phyloP scores from a whole-genome alignment of 2,113 vertebrate genomes.

The Prietella phreatophila region DNA sequence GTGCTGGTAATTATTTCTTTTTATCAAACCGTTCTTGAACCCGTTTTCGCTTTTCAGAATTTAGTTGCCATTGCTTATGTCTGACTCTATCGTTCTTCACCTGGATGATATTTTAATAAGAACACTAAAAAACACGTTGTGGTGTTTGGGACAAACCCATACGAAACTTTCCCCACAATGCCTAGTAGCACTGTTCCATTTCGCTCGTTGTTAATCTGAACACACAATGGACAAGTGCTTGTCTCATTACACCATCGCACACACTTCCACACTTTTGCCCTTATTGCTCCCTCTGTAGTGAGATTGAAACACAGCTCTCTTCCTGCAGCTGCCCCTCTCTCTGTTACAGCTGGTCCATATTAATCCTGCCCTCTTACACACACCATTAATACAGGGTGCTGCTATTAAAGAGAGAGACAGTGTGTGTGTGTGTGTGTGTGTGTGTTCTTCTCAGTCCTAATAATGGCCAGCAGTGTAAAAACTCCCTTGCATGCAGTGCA shows the following conservation, averaged over 20 bases:
- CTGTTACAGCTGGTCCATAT: not conserved
- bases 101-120: not conserved
- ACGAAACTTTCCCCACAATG: not conserved
- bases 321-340: not conserved
- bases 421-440: not conserved
- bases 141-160: not conserved
- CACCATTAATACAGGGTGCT: not conserved
- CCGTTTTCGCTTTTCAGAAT: not conserved
- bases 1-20: not conserved
- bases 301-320: not conserved
- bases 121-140: not conserved
- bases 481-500: too few species aligned
- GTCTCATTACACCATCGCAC: not conserved
- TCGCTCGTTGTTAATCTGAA: not conserved
- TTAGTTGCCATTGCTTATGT: not conserved
- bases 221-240: not conserved
- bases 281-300: conserved; percentile 4
- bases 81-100: not conserved
- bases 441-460: not conserved
- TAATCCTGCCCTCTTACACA: conserved; percentile 7
- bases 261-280: not conserved
- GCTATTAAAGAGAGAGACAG: not conserved
- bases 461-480: not conserved
- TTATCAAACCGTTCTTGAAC: not conserved
- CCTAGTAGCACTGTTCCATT: not conserved